Evolutionary conservation across 2,888 invertebrate species (phyloP).

Genomic region (Dynastes hyllus): DNA sequence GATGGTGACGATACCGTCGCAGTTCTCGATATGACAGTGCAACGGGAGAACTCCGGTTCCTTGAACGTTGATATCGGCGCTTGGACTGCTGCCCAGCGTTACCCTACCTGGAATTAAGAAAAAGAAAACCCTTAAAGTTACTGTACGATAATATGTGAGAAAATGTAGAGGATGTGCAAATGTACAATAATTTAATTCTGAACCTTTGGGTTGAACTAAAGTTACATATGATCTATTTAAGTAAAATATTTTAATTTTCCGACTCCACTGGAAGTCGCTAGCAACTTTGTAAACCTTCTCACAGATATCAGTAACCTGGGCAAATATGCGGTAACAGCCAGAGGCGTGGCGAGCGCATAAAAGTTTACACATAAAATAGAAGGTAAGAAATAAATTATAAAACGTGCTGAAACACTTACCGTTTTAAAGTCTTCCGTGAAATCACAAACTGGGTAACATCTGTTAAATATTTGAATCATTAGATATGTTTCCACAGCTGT

Average conservation of each 20-base stretch:
- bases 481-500: too few relatives aligned
- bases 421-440: too few relatives aligned
- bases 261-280: neutral
- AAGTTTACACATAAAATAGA: too few relatives aligned
- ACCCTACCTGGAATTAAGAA: slow-evolving; percentile 81
- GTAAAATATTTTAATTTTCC: too few relatives aligned
- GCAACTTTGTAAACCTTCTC: neutral
- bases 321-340: too few relatives aligned
- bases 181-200: neutral
- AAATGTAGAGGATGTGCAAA: neutral
- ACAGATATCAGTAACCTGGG: neutral
- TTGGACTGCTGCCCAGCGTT: slow-evolving; percentile 84
- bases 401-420: too few relatives aligned
- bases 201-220: neutral
- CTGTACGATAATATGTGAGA: neutral
- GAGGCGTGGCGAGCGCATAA: too few relatives aligned
- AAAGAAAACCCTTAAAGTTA: neutral
- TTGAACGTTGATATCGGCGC: slow-evolving; percentile 88
- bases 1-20: slow-evolving; percentile 88
- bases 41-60: slow-evolving; percentile 90
- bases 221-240: neutral
- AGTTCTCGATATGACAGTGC: slow-evolving; percentile 92
- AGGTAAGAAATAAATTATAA: too few relatives aligned
- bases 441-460: too few relatives aligned
- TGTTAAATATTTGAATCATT: too few relatives aligned